Conservation (phyloP, 2,797 vertebrate genomes). For the Acipenser oxyrinchus region DNA sequence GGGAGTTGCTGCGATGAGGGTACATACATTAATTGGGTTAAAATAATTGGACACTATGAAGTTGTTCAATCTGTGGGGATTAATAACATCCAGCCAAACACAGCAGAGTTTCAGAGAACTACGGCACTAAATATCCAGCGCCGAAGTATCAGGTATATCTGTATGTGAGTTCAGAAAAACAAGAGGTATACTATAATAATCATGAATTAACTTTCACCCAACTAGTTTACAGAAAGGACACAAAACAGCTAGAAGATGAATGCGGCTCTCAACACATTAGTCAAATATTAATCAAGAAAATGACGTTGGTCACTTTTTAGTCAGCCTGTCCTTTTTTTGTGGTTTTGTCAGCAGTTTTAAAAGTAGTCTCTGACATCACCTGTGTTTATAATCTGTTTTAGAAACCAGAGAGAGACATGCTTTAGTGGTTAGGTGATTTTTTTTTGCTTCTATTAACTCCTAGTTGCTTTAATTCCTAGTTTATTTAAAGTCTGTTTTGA, state of each 20-base stretch:
- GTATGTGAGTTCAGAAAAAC: too few species aligned
- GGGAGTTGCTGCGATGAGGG: too few species aligned
- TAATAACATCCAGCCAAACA: too few species aligned
- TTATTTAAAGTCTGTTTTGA: too few species aligned
- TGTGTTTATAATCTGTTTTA: conserved; percentile 59
- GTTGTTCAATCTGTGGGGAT: too few species aligned
- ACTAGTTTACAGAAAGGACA: conserved; percentile 38
- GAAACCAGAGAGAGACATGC: conserved; percentile 61
- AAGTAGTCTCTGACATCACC: conserved; percentile 49
- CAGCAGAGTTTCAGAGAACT: too few species aligned
- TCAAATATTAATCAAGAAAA: conserved; percentile 29
- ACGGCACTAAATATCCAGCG: too few species aligned
- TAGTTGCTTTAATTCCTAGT: not conserved
- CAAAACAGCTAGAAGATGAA: not conserved
- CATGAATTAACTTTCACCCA: too few species aligned
- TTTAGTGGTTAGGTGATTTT: conserved; percentile 42
- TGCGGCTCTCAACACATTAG: conserved; percentile 41
- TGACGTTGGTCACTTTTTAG: not conserved
- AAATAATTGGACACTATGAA: too few species aligned
- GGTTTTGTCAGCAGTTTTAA: conserved; percentile 34
- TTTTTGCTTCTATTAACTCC: conserved; percentile 38
- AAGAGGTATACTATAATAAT: too few species aligned
- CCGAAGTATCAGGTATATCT: too few species aligned
- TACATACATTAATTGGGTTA: too few species aligned
- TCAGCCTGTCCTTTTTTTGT: conserved; percentile 35